phyloP scores from a whole-genome alignment of 2,113 vertebrate genomes.

The Protobothrops mucrosquamatus region DNA sequence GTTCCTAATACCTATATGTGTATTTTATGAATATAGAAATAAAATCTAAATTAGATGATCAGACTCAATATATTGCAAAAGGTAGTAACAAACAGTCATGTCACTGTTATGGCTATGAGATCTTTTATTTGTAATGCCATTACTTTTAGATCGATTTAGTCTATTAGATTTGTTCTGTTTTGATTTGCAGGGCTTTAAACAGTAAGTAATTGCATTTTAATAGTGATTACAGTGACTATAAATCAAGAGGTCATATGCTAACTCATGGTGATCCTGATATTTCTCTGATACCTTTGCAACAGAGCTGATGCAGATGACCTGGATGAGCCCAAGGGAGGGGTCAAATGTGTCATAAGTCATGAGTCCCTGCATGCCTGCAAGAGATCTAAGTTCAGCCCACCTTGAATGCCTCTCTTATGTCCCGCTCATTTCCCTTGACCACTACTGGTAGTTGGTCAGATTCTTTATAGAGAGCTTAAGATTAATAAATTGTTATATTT shows the following conservation, averaged over 20 bases:
- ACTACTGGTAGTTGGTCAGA: neutral
- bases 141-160: neutral
- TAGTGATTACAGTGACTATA: neutral
- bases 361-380: neutral
- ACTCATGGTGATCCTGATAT: neutral
- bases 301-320: neutral
- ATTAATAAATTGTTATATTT: neutral
- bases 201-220: neutral
- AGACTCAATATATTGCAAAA: no score
- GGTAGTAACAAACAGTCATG: neutral
- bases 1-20: neutral
- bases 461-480: neutral
- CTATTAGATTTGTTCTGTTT: neutral
- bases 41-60: neutral
- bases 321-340: neutral
- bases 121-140: neutral
- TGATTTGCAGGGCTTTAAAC: neutral
- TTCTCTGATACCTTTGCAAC: neutral
- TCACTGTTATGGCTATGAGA: neutral
- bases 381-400: neutral
- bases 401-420: neutral
- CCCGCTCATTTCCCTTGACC: neutral
- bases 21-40: neutral
- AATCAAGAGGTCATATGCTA: neutral
- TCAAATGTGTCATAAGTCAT: neutral